Evolutionary conservation across 1,140 invertebrate genomes (phyloP).

Genomic region (Drosophila chauvacae): DNA sequence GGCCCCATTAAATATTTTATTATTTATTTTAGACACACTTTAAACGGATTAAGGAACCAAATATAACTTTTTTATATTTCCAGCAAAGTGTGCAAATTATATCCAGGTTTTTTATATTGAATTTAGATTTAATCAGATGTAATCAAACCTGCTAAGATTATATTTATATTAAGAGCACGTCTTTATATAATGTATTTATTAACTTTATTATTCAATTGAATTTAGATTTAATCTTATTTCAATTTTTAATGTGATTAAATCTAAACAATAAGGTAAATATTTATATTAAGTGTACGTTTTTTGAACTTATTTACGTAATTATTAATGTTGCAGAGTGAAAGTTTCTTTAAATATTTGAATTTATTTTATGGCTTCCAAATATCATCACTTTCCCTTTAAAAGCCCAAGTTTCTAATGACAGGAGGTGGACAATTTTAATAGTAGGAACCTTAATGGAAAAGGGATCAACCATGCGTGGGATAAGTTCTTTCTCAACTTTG

Average conservation of each 20-base stretch:
- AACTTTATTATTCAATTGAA: neutral
- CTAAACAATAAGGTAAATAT: no score
- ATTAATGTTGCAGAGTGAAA: no score
- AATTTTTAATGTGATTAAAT: no score
- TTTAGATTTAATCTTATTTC: no score
- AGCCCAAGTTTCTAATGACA: neutral
- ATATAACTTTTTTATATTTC: no score
- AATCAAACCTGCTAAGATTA: no score
- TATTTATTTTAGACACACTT: neutral
- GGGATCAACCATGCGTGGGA: slow-evolving; percentile 41
- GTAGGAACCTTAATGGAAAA: slow-evolving; percentile 16
- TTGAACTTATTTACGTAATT: neutral
- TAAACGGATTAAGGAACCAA: no score
- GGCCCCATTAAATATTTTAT: neutral
- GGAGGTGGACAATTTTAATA: neutral
- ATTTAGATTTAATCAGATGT: no score
- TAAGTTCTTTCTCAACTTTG: slow-evolving; percentile 31
- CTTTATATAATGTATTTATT: neutral
- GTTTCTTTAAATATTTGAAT: no score
- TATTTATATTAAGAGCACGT: neutral
- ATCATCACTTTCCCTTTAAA: neutral
- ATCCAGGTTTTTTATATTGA: no score
- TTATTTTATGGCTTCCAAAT: neutral
- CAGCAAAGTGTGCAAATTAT: no score
- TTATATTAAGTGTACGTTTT: neutral